phyloP scores from a whole-genome alignment of 2,797 vertebrate genomes.

The Eulemur coronatus region DNA sequence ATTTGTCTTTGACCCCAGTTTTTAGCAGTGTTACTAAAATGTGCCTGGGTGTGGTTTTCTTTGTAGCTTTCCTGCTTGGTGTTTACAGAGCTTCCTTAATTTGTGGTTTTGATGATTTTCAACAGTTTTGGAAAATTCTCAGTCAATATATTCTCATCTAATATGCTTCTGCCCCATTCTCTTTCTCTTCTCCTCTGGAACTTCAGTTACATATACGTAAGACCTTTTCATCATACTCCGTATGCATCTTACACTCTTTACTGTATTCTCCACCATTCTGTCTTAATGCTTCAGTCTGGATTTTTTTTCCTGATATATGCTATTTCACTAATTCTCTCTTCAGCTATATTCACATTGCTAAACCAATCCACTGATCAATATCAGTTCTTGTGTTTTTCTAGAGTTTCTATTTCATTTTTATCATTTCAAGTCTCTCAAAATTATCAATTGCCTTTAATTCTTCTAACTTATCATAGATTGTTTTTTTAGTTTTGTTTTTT shows the following conservation, averaged over 20 bases:
- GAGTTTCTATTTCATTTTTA: slow-evolving; percentile 6
- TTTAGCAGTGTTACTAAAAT: neutral
- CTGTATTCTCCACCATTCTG: neutral
- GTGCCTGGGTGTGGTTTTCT: neutral
- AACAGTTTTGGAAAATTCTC: slow-evolving; percentile 29
- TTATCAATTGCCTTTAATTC: neutral
- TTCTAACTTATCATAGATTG: neutral
- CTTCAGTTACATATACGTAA: neutral
- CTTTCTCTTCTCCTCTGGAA: neutral
- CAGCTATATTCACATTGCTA: neutral
- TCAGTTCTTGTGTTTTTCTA: neutral
- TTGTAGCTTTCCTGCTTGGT: neutral
- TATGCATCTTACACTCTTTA: neutral
- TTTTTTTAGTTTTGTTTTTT: neutral
- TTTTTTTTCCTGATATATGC: neutral
- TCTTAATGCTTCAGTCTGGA: neutral
- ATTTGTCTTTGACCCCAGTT: neutral
- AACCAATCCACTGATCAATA: neutral
- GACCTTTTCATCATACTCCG: neutral
- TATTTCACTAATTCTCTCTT: neutral
- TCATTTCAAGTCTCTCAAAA: slow-evolving; percentile 27
- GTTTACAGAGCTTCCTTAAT: neutral
- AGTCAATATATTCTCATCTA: neutral
- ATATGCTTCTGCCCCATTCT: neutral
- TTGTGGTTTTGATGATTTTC: neutral